Evolutionary conservation across 2,888 invertebrate genomes (phyloP), one percentile per base, ranked within the genome.

Genomic region (Graphium colonna): DNA sequence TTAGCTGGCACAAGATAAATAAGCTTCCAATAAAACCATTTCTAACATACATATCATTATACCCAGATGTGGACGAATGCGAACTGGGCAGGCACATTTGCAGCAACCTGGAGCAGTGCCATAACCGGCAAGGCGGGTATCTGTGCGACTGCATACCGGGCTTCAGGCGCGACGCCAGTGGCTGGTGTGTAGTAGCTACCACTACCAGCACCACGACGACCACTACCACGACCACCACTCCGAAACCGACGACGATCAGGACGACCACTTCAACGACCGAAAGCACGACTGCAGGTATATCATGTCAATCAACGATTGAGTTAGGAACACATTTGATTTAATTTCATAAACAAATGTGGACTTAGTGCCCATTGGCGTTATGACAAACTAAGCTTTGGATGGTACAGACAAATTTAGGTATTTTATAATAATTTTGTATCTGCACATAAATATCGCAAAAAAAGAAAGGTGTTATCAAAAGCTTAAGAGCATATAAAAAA

Each of bases 81-180:
- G 74, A 80, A 13, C 86, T 87, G 13, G 91, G 91, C 0, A 69
- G 79, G 12, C 82, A 92, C 61, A 68, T 81, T 10, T 93, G 93
- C 66, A 83, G 77, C 7, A 60, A 60, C 1, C 65, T 76, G 3
- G 91, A 92, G 64, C 86, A 91, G 8, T 97, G 97, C 72, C 91
- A 93, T 42, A 97, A 97, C 73, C 91, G 93, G 0, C 94, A 93
- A 0, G 98, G 98, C 0, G 95, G 96, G 4, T 97, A 95, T 75
- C 82, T 86, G 13, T 97, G 97, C 73, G 92, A 92, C 21, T 97
- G 97, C 71, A 94, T 96, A 0, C 77, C 91, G 0, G 97, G 97
- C 0, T 97, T 95, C 75, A 77, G 91, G 10, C 90, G 92, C 55
- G 95, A 96, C 65, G 77, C 82, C 0, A 71, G 73, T 2, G 85